These are phyloP conservation scores for Halyomorpha halys DNA, from an alignment of 1,140 invertebrate genomes.

Conservation along the genomic window DNA sequence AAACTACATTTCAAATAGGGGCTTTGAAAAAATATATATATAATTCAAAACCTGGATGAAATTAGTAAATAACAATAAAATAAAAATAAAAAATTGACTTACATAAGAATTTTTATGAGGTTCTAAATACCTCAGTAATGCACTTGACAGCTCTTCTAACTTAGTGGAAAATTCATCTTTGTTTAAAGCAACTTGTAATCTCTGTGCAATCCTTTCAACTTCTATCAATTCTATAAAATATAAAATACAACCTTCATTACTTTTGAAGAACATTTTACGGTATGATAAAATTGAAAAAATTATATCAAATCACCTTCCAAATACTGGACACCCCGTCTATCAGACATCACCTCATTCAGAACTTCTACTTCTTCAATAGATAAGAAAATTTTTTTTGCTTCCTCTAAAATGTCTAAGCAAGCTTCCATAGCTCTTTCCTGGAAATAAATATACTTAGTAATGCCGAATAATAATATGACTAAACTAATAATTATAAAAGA, in stretches of 20 bases:
- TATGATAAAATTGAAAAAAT: no score
- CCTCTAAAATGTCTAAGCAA: conserved; percentile 30
- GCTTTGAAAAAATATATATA: no score
- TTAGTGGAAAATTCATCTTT: conserved; percentile 1
- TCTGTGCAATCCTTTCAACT: conserved; percentile 16
- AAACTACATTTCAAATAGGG: no score
- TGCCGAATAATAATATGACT: no score
- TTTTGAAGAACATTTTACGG: no score
- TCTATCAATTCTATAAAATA: conserved; percentile 21
- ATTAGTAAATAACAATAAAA: no score
- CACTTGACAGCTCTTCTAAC: conserved; percentile 11
- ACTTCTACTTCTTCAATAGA: conserved; percentile 27
- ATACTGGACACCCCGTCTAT: conserved; percentile 25
- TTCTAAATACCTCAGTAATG: conserved; percentile 15
- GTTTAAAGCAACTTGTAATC: not conserved
- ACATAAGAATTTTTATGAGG: conserved; percentile 19
- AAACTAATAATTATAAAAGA: no score
- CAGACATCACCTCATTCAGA: conserved; percentile 26
- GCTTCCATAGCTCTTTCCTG: conserved; percentile 27
- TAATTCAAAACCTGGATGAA: no score
- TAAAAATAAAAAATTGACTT: conserved; percentile 10
- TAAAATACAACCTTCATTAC: no score
- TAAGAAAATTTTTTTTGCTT: conserved; percentile 28
- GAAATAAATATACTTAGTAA: not conserved
- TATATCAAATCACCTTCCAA: conserved; percentile 25